Evolutionary conservation across 2,888 invertebrate species (phyloP).

Genomic region (Timandra comae): DNA sequence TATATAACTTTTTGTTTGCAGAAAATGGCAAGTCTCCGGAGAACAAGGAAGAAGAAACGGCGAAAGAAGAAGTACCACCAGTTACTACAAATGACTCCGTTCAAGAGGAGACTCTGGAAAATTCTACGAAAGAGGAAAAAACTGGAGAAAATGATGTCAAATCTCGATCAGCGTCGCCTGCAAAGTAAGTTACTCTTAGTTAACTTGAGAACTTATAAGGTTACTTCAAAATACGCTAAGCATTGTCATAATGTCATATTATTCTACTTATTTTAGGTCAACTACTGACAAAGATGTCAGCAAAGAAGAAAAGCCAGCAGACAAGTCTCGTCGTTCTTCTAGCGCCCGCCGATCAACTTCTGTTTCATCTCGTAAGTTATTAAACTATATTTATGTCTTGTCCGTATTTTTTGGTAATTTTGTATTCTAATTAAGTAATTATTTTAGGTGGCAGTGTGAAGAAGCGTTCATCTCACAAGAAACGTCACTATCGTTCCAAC

Average conservation of each 20-base stretch:
- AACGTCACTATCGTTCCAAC: conserved; percentile 91
- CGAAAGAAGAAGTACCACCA: conserved; percentile 53
- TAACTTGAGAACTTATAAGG: too few relatives aligned
- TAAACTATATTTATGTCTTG: conserved; percentile 1
- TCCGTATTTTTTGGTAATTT: not conserved
- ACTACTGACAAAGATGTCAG: conserved; percentile 35
- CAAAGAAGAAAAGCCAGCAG: conserved; percentile 47
- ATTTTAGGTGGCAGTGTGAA: conserved; percentile 74
- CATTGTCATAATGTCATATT: too few relatives aligned
- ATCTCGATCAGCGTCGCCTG: conserved; percentile 61
- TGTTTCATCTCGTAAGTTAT: conserved; percentile 65
- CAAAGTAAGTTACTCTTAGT: conserved; percentile 38
- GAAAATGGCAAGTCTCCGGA: conserved; percentile 70
- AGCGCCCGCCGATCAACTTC: conserved; percentile 61
- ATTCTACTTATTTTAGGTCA: too few relatives aligned
- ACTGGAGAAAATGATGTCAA: conserved; percentile 34
- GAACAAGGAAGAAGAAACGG: conserved; percentile 52
- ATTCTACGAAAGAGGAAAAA: conserved; percentile 37
- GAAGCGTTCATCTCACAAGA: conserved; percentile 90
- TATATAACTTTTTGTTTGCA: conserved; percentile 25
- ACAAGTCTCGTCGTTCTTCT: conserved; percentile 52
- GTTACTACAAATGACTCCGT: conserved; percentile 36
- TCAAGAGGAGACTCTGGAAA: conserved; percentile 59
- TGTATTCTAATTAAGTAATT: conserved; percentile 1
- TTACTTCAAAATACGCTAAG: too few relatives aligned